A percentile compares a stretch with the other conserved stretches of the same genome.
Evolutionary conservation across 2,797 vertebrate species (phyloP).

Genomic region (Ciconia nigra): DNA sequence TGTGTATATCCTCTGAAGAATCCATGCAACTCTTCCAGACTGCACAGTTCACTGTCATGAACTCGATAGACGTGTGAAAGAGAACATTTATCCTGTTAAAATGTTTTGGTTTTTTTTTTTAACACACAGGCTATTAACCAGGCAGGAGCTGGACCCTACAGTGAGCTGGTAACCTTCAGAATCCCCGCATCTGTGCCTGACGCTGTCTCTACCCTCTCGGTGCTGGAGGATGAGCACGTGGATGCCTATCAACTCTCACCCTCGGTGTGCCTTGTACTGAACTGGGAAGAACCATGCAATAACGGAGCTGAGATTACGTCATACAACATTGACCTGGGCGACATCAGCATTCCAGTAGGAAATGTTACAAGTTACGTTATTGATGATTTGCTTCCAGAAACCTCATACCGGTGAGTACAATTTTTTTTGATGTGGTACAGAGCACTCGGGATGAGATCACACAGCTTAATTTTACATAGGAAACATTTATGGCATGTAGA

Average conservation of each 20-base stretch:
- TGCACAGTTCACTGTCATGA: neutral
- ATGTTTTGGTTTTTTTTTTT: neutral
- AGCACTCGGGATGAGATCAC: neutral
- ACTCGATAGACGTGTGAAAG: neutral
- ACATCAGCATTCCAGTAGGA: constrained; percentile 80
- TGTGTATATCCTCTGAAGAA: neutral
- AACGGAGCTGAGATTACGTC: constrained; percentile 91
- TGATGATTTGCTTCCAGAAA: constrained; percentile 89
- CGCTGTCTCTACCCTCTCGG: constrained; percentile 76
- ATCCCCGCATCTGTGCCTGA: constrained; percentile 87
- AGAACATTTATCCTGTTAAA: neutral
- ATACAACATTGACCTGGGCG: constrained; percentile 88
- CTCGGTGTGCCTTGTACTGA: constrained; percentile 90
- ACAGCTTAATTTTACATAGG: neutral
- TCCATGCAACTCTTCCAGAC: neutral
- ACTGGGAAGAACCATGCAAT: constrained; percentile 92
- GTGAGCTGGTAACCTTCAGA: constrained; percentile 85
- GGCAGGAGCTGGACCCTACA: constrained; percentile 90
- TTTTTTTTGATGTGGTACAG: accelerated
- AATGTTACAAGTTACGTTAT: constrained; percentile 82
- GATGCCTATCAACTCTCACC: constrained; percentile 75
- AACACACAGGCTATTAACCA: constrained; percentile 88
- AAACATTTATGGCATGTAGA: neutral
- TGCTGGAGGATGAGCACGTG: constrained; percentile 80
- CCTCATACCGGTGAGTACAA: constrained; percentile 86